These are phyloP conservation scores for Anoura caudifer DNA, from an alignment of 2,113 vertebrate genomes.

Conservation along the genomic window DNA sequence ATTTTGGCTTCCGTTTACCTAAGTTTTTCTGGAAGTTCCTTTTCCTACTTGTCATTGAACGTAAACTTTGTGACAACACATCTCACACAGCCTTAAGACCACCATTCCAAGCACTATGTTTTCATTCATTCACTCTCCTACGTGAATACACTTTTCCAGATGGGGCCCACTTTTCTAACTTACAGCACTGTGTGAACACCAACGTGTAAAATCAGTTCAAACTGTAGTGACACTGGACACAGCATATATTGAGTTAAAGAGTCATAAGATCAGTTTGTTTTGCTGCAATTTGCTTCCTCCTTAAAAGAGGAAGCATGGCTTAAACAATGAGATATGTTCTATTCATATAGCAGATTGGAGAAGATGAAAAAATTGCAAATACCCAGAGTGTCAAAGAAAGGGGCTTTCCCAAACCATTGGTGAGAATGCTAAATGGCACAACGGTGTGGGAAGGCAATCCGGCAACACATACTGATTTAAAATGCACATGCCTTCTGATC, in stretches of 20 bases:
- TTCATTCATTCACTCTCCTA: background rate
- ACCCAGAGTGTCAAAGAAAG: background rate
- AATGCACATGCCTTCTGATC: background rate
- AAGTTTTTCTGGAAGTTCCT: background rate
- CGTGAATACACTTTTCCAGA: background rate
- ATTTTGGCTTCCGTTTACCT: background rate
- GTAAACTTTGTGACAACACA: background rate
- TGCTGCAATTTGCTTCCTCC: conserved; percentile 35
- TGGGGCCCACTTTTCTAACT: background rate
- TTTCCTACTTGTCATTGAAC: background rate
- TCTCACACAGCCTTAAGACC: background rate
- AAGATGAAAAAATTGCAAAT: conserved; percentile 26
- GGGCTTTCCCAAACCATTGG: background rate
- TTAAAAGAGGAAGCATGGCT: background rate
- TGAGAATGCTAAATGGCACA: background rate
- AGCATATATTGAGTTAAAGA: background rate
- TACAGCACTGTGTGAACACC: background rate
- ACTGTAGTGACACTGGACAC: background rate
- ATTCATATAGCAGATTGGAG: background rate
- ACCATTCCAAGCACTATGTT: background rate
- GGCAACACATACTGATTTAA: background rate
- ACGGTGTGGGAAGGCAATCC: background rate
- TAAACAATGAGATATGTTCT: background rate
- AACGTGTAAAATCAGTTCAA: background rate
- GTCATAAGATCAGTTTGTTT: background rate